Conservation (phyloP, 2,113 vertebrate species). For the Trachemys scripta region DNA sequence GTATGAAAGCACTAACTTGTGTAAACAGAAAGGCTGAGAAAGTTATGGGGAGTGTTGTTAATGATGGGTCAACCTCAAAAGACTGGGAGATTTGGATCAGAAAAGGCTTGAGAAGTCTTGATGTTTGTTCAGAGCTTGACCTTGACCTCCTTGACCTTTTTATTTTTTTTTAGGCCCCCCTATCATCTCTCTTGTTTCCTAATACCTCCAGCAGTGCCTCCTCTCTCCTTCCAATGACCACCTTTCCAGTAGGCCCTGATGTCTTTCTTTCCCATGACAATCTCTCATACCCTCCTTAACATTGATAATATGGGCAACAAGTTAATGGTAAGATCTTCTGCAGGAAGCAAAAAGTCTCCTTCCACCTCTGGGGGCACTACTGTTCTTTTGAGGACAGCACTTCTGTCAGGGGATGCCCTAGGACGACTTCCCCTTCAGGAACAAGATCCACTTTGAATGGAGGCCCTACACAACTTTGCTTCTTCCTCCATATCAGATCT, state of each 20-base stretch:
- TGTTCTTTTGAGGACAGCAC: background rate
- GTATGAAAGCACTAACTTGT: constrained; percentile 66
- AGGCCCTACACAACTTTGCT: background rate
- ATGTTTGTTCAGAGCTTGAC: background rate
- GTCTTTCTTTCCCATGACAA: background rate
- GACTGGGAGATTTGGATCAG: background rate
- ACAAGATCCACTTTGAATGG: fast-evolving
- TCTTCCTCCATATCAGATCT: background rate
- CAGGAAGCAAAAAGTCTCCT: background rate
- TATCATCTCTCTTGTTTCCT: background rate
- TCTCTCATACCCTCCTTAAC: background rate
- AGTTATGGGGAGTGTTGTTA: constrained; percentile 54
- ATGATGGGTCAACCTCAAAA: constrained; percentile 7
- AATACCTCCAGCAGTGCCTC: fast-evolving
- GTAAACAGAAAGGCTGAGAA: constrained; percentile 70
- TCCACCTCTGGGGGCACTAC: background rate
- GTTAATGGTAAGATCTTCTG: background rate
- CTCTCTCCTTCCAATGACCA: background rate
- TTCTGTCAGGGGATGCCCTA: background rate
- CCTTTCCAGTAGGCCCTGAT: fast-evolving
- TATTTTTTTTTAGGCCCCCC: background rate
- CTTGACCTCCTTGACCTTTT: background rate
- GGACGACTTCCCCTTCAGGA: fast-evolving
- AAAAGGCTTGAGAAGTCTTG: background rate
- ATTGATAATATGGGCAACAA: background rate